Evolutionary conservation across 1,140 invertebrate genomes (phyloP).

Genomic region (Nephotettix cincticeps): DNA sequence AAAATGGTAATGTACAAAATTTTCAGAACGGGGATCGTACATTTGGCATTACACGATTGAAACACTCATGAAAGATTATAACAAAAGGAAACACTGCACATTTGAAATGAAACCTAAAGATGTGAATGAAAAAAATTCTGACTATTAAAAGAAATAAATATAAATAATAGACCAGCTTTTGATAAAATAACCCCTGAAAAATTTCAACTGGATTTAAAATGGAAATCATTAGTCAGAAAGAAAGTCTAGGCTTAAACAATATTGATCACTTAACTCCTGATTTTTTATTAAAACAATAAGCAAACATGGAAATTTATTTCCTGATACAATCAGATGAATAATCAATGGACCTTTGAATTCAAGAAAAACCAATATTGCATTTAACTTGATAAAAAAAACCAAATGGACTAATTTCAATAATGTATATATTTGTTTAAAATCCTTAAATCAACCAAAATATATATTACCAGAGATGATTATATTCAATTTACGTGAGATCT

Average conservation of each 20-base stretch:
- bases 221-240: background rate
- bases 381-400: conserved; percentile 39
- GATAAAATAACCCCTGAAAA: conserved; percentile 28
- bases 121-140: conserved; percentile 40
- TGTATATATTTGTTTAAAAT: conserved; percentile 48
- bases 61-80: conserved; percentile 47
- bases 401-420: conserved; percentile 47
- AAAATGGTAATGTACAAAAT: conserved; percentile 49
- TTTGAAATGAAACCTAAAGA: conserved; percentile 47
- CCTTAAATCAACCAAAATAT: conserved; percentile 46
- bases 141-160: conserved; percentile 27
- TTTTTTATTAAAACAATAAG: background rate
- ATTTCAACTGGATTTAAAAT: conserved; percentile 33
- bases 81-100: conserved; percentile 48
- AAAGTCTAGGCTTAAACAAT: background rate
- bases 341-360: conserved; percentile 42
- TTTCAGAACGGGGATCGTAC: conserved; percentile 38
- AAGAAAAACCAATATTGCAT: conserved; percentile 47
- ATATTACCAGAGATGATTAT: conserved; percentile 40
- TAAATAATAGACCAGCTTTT: conserved; percentile 18
- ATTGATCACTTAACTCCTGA: background rate
- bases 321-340: conserved; percentile 40
- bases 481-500: conserved; percentile 36
- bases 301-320: conserved; percentile 37
- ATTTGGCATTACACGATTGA: conserved; percentile 43